Evolutionary conservation across 2,797 vertebrate genomes (phyloP), one percentile per base, ranked within the genome.

Genomic region (Schizopygopsis pylzovi): DNA sequence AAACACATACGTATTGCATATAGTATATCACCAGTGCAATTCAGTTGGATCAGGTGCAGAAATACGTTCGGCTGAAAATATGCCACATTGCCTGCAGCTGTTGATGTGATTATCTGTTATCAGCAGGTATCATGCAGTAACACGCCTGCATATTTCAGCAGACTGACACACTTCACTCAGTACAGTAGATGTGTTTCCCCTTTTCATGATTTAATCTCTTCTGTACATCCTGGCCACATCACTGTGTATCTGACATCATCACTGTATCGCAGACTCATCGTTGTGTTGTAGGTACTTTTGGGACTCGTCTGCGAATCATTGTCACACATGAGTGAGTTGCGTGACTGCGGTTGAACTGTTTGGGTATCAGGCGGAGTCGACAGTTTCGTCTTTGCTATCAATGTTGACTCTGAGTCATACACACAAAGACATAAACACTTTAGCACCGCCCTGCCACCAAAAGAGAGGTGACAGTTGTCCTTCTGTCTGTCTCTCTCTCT

Each of bases 251-350:
- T 83, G 25, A 63, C 68, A 71, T 25, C 68, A 63, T 75, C 28
- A 37, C 25, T 37, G 5, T 63, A 63, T 63, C 45, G 54, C n/a
- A 47, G 39, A 59, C 67, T 65, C n/a, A 52, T 54, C 1, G 22
- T 28, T 20, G 37, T 75, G 54, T 49, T 73, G 25, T 61, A 15
- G 33, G 81, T 22, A 39, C 43, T n/a, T 65, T 75, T 65, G 28
- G 59, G 9, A 41, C 25, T 71, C 18, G n/a, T 70, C 22, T 22
- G 16, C 22, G 5, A 39, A 70, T 54, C 56, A 45, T 20, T 73
- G 82, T 39, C 82, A 83, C 56, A 83, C 56, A 49, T 13, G 56
- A 49, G 56, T 63, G 71, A 65, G 56, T 83, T 76, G 82, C 82
- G 72, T 77, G 45, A 76, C 82, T 83, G 82, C 4, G 72, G 72